These are phyloP conservation scores for Diarsia brunnea DNA, from an alignment of 2,888 invertebrate species.

Conservation along the genomic window DNA sequence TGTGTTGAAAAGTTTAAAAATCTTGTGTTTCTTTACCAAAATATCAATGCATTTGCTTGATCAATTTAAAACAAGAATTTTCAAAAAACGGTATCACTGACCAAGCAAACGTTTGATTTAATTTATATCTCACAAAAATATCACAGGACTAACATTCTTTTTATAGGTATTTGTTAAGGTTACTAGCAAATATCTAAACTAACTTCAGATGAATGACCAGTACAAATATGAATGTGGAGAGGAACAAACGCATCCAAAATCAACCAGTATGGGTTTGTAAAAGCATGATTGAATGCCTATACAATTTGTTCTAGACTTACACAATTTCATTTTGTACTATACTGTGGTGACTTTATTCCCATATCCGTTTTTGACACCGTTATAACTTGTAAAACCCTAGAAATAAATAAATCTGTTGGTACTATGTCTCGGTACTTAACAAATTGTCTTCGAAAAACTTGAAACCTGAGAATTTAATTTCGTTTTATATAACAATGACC, in stretches of 20 bases:
- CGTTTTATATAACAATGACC: not conserved
- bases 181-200: constrained; percentile 51
- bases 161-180: constrained; percentile 19
- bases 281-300: constrained; percentile 78
- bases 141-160: constrained; percentile 26
- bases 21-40: constrained; percentile 52
- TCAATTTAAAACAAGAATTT: constrained; percentile 26
- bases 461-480: not conserved
- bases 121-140: constrained; percentile 14
- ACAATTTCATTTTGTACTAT: constrained; percentile 85
- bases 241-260: constrained; percentile 72
- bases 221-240: constrained; percentile 61
- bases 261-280: constrained; percentile 62
- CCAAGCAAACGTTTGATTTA: constrained; percentile 27
- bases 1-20: not conserved
- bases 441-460: not conserved
- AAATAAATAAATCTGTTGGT: constrained; percentile 79
- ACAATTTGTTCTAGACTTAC: constrained; percentile 81
- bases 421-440: constrained; percentile 5
- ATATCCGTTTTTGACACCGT: constrained; percentile 88
- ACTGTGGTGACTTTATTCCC: constrained; percentile 89
- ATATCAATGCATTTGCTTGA: constrained; percentile 32
- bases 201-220: constrained; percentile 61
- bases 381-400: constrained; percentile 90
- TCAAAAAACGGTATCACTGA: constrained; percentile 13